These are phyloP conservation scores for Ommatoiulus sabulosus DNA, from an alignment of 2,888 invertebrate genomes.

Conservation along the genomic window DNA sequence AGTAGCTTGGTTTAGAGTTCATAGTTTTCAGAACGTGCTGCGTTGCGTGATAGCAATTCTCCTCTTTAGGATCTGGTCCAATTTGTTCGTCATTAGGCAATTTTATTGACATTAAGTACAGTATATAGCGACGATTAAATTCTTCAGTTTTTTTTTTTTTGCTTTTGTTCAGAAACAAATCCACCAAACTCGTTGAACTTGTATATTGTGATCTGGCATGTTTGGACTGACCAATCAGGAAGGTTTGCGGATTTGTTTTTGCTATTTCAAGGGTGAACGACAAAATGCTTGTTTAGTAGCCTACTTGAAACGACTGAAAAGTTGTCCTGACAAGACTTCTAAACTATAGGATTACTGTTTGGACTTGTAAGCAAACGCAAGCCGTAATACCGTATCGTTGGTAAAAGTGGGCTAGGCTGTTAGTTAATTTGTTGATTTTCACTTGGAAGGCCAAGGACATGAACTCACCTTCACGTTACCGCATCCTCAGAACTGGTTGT, in stretches of 20 bases:
- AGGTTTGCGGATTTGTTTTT: neutral
- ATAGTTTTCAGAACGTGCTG: no score
- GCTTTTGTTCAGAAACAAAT: neutral
- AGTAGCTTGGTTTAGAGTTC: no score
- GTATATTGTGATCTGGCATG: neutral
- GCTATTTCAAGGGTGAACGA: neutral
- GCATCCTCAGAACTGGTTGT: constrained; percentile 13
- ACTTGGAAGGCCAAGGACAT: constrained; percentile 14
- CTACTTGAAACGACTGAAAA: neutral
- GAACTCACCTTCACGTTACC: neutral
- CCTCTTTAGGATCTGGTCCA: no score
- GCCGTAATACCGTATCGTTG: neutral
- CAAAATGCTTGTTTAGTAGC: neutral
- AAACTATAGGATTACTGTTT: neutral
- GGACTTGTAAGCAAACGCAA: neutral
- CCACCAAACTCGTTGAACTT: neutral
- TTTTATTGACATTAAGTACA: neutral
- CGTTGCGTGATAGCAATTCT: no score
- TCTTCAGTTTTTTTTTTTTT: neutral
- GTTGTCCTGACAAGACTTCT: neutral
- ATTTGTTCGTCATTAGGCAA: neutral
- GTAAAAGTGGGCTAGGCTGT: constrained; percentile 1
- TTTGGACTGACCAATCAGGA: neutral
- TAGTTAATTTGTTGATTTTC: constrained; percentile 20
- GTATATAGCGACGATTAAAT: neutral